A percentile compares a stretch with the other conserved stretches of the same genome.
Evolutionary conservation across 2,797 vertebrate species (phyloP).

Genomic region (Brotula barbata): DNA sequence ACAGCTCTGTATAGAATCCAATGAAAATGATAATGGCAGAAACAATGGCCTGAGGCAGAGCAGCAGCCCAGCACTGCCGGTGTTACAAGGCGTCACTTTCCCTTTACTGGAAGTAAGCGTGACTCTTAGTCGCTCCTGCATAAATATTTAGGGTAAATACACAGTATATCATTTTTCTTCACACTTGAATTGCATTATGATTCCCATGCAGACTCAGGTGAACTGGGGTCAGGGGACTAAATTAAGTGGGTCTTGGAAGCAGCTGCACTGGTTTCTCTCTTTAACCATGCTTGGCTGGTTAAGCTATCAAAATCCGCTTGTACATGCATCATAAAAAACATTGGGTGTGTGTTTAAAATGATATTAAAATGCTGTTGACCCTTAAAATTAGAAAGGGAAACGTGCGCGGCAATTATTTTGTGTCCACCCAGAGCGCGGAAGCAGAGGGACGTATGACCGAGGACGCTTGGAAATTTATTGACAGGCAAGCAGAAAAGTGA

Average conservation of each 20-base stretch:
- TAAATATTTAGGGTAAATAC: conserved; percentile 97
- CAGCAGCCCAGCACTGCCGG: conserved; percentile 65
- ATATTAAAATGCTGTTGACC: conserved; percentile 93
- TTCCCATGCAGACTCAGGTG: conserved; percentile 98
- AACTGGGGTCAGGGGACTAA: conserved; percentile 95
- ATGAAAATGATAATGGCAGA: conserved; percentile 82
- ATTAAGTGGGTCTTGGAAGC: conserved; percentile 96
- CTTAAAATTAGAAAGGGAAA: conserved; percentile 94
- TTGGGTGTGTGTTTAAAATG: conserved; percentile 91
- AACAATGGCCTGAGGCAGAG: conserved; percentile 76
- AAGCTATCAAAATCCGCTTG: conserved; percentile 97
- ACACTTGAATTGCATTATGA: conserved; percentile 98
- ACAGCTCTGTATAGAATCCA: conserved; percentile 73
- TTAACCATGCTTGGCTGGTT: conserved; percentile 99
- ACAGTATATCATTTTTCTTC: conserved; percentile 98
- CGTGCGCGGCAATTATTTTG: conserved; percentile 87
- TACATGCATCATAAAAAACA: conserved; percentile 97
- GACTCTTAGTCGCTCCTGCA: conserved; percentile 89
- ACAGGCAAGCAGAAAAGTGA: conserved; percentile 65
- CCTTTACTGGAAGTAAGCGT: conserved; percentile 84
- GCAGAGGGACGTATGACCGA: conserved; percentile 62
- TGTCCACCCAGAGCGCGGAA: conserved; percentile 78
- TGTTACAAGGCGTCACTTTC: conserved; percentile 81
- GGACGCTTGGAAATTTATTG: conserved; percentile 81
- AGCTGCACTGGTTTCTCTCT: conserved; percentile 93